These are phyloP conservation scores for Callospermophilus lateralis DNA, from an alignment of 2,113 vertebrate genomes.

Conservation along the genomic window DNA sequence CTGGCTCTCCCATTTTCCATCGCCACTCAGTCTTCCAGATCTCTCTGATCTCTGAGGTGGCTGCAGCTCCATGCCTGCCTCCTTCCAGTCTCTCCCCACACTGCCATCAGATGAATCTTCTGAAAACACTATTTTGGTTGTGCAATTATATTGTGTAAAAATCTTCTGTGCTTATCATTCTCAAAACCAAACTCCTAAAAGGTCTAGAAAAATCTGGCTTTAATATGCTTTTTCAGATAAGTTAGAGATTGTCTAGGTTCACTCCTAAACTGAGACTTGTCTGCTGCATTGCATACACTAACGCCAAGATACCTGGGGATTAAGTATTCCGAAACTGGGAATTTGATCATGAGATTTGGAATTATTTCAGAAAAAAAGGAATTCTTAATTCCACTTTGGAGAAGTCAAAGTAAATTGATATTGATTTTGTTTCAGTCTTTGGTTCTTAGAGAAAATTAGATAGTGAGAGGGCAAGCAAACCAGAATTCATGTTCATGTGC, in stretches of 20 bases:
- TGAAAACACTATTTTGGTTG: slow-evolving; percentile 19
- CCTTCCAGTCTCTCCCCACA: not conserved
- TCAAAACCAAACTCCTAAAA: slow-evolving; percentile 18
- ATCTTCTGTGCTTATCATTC: slow-evolving; percentile 15
- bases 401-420: slow-evolving; percentile 61
- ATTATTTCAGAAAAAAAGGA: slow-evolving; percentile 23
- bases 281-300: not conserved
- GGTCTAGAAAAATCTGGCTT: slow-evolving; percentile 14
- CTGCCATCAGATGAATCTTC: not conserved
- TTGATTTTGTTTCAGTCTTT: slow-evolving; percentile 64
- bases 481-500: not conserved
- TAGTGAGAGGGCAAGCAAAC: not conserved
- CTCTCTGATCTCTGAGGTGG: not conserved
- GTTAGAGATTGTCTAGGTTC: not conserved
- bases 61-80: not conserved
- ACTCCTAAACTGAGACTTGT: not conserved
- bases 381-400: slow-evolving; percentile 57
- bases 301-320: not conserved
- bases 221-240: not conserved
- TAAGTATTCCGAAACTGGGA: not conserved
- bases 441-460: not conserved
- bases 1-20: not conserved
- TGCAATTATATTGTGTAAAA: slow-evolving; percentile 31
- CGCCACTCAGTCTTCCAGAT: not conserved
- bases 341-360: slow-evolving; percentile 41